These are phyloP conservation scores for Cheilosia pagana DNA, from an alignment of 2,888 invertebrate species.

Conservation along the genomic window DNA sequence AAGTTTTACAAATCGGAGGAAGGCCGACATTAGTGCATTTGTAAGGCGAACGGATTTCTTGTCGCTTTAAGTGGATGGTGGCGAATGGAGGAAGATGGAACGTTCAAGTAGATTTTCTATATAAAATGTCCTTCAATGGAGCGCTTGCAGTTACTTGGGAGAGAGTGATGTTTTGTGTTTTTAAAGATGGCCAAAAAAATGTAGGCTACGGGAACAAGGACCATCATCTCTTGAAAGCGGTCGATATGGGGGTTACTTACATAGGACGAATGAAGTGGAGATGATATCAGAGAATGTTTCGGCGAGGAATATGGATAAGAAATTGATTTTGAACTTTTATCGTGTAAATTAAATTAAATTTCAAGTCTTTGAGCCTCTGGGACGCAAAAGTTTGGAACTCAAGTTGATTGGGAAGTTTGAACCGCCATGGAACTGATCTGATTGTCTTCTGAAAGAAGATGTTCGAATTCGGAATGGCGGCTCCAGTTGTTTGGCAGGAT, in stretches of 20 bases:
- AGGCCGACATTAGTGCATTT: slow-evolving; percentile 41
- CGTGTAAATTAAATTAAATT: no score
- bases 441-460: no score
- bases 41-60: slow-evolving; percentile 1
- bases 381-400: no score
- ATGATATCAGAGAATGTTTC: no score
- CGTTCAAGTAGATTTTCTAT: not conserved
- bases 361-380: no score
- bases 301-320: no score
- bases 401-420: no score
- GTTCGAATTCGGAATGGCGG: no score
- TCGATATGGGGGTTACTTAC: not conserved
- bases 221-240: not conserved
- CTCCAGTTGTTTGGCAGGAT: no score
- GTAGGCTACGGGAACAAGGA: slow-evolving; percentile 15
- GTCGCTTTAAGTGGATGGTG: slow-evolving; percentile 20
- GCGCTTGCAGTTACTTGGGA: not conserved
- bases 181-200: slow-evolving; percentile 7
- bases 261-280: no score
- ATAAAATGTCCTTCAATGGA: slow-evolving; percentile 1
- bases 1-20: slow-evolving; percentile 41
- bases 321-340: no score
- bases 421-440: no score
- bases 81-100: not conserved
- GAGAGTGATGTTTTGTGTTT: slow-evolving; percentile 2